A percentile compares a stretch with the other conserved stretches of the same genome.
Evolutionary conservation across 2,888 invertebrate genomes (phyloP).

Genomic region (Lymantria monacha): DNA sequence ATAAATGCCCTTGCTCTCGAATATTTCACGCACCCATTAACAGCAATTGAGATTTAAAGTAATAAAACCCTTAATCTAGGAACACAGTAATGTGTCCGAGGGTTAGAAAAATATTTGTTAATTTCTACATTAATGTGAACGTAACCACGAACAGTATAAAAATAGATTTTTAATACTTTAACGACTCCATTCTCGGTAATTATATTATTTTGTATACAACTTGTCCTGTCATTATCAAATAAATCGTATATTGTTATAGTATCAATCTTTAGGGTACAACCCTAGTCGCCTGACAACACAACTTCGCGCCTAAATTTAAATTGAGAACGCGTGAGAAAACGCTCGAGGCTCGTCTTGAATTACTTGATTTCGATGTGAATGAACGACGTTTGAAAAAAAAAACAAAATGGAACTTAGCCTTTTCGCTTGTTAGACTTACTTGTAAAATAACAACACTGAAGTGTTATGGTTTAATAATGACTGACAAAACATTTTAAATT

Average conservation of each 20-base stretch:
- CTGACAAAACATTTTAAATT: not conserved
- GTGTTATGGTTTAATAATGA: not conserved
- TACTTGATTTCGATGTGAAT: constrained; percentile 60
- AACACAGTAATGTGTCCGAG: no score
- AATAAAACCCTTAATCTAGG: no score
- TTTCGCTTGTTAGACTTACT: constrained; percentile 40
- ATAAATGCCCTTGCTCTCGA: no score
- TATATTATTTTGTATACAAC: no score
- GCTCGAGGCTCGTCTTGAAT: constrained; percentile 59
- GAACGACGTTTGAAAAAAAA: constrained; percentile 38
- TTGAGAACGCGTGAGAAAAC: constrained; percentile 71
- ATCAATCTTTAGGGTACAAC: constrained; percentile 23
- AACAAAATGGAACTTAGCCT: constrained; percentile 32
- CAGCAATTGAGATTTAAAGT: no score
- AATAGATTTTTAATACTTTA: no score
- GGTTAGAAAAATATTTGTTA: no score
- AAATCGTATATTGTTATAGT: not conserved
- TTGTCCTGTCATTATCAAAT: no score
- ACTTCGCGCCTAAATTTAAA: constrained; percentile 70
- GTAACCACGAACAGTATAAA: no score
- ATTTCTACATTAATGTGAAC: no score
- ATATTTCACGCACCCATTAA: no score
- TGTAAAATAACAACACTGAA: not conserved
- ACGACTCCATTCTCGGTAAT: no score
- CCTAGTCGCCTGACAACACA: constrained; percentile 46